Evolutionary conservation across 2,797 vertebrate species (phyloP).

Genomic region (Ammospiza maritima): DNA sequence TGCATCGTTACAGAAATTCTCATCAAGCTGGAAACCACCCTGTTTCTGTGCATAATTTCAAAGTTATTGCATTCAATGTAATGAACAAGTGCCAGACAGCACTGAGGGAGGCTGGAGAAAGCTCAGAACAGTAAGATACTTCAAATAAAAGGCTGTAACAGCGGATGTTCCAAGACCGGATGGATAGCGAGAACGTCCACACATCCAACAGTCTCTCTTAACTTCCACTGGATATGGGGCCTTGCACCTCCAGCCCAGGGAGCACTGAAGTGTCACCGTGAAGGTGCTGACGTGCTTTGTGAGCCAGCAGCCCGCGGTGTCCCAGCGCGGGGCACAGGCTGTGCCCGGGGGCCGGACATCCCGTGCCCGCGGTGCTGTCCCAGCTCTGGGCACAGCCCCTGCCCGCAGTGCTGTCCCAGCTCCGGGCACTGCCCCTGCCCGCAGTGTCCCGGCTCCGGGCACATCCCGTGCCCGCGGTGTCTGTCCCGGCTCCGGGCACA

Average conservation of each 20-base stretch:
- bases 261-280: accelerated
- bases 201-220: neutral
- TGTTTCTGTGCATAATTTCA: neutral
- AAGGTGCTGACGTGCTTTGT: neutral
- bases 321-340: no score
- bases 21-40: neutral
- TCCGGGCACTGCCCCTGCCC: no score
- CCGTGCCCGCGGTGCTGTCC: no score
- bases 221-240: accelerated
- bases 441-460: no score
- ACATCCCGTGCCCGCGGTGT: no score
- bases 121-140: neutral
- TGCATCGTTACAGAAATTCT: neutral
- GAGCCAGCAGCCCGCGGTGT: no score
- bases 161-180: accelerated
- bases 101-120: neutral
- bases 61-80: neutral
- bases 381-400: no score
- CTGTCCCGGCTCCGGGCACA: no score
- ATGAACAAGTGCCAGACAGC: neutral
- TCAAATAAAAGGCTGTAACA: neutral
- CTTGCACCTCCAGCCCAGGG: neutral
- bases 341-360: no score
- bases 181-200: accelerated
- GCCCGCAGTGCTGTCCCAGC: no score